These are phyloP conservation scores for Nycticryphes semicollaris DNA, from an alignment of 2,113 vertebrate species.

Conservation along the genomic window DNA sequence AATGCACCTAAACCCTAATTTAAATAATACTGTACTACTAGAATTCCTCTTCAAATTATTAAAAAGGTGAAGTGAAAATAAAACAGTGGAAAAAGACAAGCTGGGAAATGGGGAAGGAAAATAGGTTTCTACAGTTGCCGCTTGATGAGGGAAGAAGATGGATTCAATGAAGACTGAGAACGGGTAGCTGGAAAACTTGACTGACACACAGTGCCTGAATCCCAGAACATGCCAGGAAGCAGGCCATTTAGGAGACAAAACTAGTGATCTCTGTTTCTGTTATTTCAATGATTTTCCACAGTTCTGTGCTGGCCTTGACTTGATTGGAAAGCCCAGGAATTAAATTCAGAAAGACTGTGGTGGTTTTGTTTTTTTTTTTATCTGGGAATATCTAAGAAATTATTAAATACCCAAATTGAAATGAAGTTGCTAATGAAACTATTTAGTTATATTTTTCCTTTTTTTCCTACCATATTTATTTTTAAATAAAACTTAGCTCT, in stretches of 20 bases:
- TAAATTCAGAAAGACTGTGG: not conserved
- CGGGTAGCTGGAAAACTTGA: fast-evolving
- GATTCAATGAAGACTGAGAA: not conserved
- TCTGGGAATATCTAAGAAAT: not conserved
- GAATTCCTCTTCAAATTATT: not conserved
- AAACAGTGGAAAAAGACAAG: not conserved
- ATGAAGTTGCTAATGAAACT: not conserved
- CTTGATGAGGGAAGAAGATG: not conserved
- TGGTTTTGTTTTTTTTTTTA: not conserved
- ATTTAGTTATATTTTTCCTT: not conserved
- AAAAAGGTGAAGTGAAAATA: not conserved
- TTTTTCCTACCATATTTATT: not conserved
- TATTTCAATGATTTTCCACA: not conserved
- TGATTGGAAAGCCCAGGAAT: not conserved
- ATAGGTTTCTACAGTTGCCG: not conserved
- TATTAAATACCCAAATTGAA: not conserved
- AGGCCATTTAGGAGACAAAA: not conserved
- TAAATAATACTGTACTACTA: not conserved
- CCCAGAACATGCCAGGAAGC: not conserved
- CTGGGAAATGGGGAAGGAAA: not conserved
- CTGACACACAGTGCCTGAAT: not conserved
- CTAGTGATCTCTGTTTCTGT: not conserved
- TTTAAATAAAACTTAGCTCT: not conserved
- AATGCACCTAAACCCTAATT: not conserved
- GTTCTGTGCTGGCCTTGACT: not conserved